Percentiles rank a stretch among this genome's conserved stretches.
Evolutionary conservation across 2,888 invertebrate genomes (phyloP).

Genomic region (Chloromyia formosa): DNA sequence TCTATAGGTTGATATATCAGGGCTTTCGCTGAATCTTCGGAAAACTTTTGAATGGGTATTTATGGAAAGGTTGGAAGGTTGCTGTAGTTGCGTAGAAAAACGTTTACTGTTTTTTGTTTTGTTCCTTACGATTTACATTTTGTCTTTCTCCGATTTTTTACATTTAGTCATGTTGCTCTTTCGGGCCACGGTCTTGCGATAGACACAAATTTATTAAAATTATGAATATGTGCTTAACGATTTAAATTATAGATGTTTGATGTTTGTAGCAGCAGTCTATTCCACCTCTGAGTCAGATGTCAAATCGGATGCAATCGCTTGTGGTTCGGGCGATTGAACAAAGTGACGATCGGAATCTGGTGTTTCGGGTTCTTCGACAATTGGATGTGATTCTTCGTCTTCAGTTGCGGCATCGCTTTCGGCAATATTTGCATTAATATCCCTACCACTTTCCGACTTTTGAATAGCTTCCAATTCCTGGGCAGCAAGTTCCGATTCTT

Average conservation of each 20-base stretch:
- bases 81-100: not conserved
- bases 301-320: constrained; percentile 54
- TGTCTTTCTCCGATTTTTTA: not conserved
- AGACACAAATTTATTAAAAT: constrained; percentile 11
- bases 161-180: not conserved
- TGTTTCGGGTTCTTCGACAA: constrained; percentile 53
- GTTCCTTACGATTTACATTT: not conserved
- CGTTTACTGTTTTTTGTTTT: not conserved
- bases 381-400: constrained; percentile 61
- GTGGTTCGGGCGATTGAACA: constrained; percentile 50
- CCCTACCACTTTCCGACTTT: constrained; percentile 53
- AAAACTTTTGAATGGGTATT: not conserved
- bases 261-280: constrained; percentile 47
- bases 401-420: constrained; percentile 60
- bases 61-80: not conserved
- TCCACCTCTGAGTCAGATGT: constrained; percentile 53
- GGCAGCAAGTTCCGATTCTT: constrained; percentile 70
- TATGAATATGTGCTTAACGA: not conserved
- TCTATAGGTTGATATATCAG: constrained; percentile 27
- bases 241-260: not conserved
- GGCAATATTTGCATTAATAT: constrained; percentile 42
- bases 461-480: constrained; percentile 66
- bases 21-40: constrained; percentile 4
- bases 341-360: constrained; percentile 37
- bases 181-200: not conserved